Conservation (phyloP, 30 jellyfish, hydroid and myxozoan species). For the Pelagia noctiluca region DNA sequence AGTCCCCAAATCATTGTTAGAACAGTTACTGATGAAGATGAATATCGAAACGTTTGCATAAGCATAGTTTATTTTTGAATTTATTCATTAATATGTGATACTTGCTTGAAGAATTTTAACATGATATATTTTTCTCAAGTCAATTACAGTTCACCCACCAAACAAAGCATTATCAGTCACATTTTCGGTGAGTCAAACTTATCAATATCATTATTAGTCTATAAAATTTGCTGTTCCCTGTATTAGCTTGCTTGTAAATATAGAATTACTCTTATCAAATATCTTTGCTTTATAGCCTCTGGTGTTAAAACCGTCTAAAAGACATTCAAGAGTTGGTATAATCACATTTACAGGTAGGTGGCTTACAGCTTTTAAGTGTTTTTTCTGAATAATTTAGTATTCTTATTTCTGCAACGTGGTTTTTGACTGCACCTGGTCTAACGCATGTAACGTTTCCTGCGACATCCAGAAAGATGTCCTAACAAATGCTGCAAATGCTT, state of each 20-base stretch:
- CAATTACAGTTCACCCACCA: constrained; percentile 78
- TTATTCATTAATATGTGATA: no score
- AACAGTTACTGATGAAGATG: no score
- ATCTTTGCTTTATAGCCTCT: constrained; percentile 65
- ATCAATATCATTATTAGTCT: background rate
- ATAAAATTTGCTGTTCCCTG: background rate
- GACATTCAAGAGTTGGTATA: constrained; percentile 81
- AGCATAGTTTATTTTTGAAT: no score
- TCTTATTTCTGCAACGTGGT: no score
- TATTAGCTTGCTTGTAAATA: background rate
- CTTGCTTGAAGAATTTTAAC: background rate
- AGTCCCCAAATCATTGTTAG: no score
- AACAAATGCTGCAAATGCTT: no score
- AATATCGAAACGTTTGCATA: no score
- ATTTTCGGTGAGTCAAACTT: constrained; percentile 72
- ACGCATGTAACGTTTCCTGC: no score
- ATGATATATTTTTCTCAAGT: constrained; percentile 37
- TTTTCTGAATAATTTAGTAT: no score
- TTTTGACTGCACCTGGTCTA: no score
- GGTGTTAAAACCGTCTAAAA: constrained; percentile 81
- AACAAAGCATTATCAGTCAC: constrained; percentile 83
- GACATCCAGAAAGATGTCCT: no score
- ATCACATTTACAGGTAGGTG: constrained; percentile 81
- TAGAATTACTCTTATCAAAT: background rate
- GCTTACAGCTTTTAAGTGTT: background rate